Percentiles rank a stretch among this genome's conserved stretches.
Conservation (phyloP, 2,113 vertebrate genomes). For the Podarcis cretensis region DNA sequence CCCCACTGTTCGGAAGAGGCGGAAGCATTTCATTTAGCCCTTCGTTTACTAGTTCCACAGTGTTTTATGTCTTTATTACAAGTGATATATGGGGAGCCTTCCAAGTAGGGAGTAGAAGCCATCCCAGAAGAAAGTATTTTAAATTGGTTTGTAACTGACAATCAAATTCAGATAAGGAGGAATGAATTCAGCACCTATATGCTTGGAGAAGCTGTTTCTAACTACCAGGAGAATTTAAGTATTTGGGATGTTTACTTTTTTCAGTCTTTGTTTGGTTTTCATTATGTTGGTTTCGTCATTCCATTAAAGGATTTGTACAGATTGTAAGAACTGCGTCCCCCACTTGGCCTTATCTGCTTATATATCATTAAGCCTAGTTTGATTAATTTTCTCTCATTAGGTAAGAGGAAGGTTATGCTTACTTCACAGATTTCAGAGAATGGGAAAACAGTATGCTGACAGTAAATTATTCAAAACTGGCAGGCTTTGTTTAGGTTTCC, state of each 20-base stretch:
- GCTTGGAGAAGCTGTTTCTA: conserved; percentile 5
- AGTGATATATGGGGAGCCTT: neutral
- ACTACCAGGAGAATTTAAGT: conserved; percentile 18
- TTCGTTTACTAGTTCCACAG: no score
- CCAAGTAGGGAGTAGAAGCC: neutral
- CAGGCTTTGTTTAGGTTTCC: conserved; percentile 25
- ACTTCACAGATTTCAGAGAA: conserved; percentile 1
- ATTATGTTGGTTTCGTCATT: neutral
- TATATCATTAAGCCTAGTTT: conserved; percentile 41
- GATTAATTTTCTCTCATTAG: conserved; percentile 35
- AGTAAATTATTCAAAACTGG: conserved; percentile 29
- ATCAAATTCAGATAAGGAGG: neutral
- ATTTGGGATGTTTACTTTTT: neutral
- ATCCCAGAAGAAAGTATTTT: neutral
- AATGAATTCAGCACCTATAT: neutral
- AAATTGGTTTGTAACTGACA: neutral
- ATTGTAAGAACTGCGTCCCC: neutral
- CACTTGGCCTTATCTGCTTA: neutral
- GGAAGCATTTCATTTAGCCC: no score
- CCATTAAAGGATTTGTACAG: conserved; percentile 4
- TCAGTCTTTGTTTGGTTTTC: conserved; percentile 4
- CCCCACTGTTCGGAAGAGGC: no score
- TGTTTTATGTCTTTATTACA: neutral
- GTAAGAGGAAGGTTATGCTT: conserved; percentile 11
- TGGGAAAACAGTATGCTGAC: conserved; percentile 12